Percentiles rank a stretch among this genome's conserved stretches.
Evolutionary conservation across 1,140 invertebrate genomes (phyloP).

Genomic region (Apis florea): DNA sequence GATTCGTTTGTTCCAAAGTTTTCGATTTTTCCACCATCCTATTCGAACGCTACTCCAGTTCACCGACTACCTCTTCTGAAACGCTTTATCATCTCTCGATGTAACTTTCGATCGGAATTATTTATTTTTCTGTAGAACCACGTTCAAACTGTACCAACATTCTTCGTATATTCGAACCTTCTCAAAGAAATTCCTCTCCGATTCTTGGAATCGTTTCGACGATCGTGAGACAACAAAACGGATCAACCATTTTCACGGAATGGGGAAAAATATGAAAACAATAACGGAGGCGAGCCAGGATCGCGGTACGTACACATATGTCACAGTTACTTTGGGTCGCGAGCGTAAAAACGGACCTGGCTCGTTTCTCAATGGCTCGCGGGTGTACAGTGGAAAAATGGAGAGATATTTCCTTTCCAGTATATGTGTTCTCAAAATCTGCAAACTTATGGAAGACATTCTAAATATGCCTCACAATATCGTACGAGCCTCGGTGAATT

Average conservation of each 20-base stretch:
- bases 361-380: not conserved
- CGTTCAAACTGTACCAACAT: not conserved
- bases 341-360: not conserved
- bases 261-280: constrained; percentile 6
- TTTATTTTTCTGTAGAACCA: constrained; percentile 5
- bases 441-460: not conserved
- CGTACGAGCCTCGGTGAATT: not conserved
- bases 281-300: not conserved
- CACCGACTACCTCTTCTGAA: not conserved
- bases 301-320: not conserved
- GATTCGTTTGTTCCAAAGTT: not conserved
- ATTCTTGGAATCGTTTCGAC: not conserved
- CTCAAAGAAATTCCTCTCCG: too few species aligned
- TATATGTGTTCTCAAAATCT: constrained; percentile 1
- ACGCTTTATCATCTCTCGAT: not conserved
- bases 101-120: constrained; percentile 6
- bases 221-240: not conserved
- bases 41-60: not conserved
- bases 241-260: not conserved
- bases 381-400: not conserved
- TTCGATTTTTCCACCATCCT: not conserved
- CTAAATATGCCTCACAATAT: not conserved
- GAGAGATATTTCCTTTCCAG: not conserved
- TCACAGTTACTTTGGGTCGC: not conserved
- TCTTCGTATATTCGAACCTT: not conserved